Base-by-base conservation (phyloP, 2,888 invertebrate genomes). In the Ganaspis brasiliensis region DNA sequence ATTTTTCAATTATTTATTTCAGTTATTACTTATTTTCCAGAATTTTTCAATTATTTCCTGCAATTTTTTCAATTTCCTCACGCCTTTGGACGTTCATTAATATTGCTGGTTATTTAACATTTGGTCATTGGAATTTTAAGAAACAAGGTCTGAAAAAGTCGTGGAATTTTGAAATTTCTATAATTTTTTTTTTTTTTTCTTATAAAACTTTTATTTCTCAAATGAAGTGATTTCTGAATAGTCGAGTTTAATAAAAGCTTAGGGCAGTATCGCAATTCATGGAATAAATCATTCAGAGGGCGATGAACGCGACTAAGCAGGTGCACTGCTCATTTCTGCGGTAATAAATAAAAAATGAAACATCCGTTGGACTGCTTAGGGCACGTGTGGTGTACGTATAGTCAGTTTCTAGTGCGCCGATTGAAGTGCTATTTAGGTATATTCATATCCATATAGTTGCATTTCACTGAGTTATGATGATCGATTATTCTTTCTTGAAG, bases 231-330 rank as follows among this genome's bases (percentile, higher is more conserved):
- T 37, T 40, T 21, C 14, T 63, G 19, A 40, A 63, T 21, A 6
- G 24, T 67, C 24, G 24, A 45, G n/a, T 67, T 63, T 40, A 37
- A 63, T 63, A 37, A 37, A 35, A 19, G 21, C 8, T 35, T 10
- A 12, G 12, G 37, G 21, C 63, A 21, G 21, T 40, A 37, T 63
- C 19, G 63, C 21, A 24, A 67, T 67, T 67, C 67, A 21, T 14
- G 37, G 40, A 45, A 67, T 67, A 67, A 67, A 67, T 67, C 67
- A 67, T 67, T 45, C 67, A 67, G 67, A 67, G 67, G 67, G 45
- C 67, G 67, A 67, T 67, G 67, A 67, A 67, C 67, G 67, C 67
- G 40, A 40, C 67, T 67, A 67, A 67, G 45, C 67, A 67, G 67
- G 67, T 67, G 67, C 67, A 67, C 40, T 67, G 40, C 45, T 40